Evolutionary conservation across 2,888 invertebrate species (phyloP), one percentile per base, ranked within the genome.

Genomic region (Andricus curvator): DNA sequence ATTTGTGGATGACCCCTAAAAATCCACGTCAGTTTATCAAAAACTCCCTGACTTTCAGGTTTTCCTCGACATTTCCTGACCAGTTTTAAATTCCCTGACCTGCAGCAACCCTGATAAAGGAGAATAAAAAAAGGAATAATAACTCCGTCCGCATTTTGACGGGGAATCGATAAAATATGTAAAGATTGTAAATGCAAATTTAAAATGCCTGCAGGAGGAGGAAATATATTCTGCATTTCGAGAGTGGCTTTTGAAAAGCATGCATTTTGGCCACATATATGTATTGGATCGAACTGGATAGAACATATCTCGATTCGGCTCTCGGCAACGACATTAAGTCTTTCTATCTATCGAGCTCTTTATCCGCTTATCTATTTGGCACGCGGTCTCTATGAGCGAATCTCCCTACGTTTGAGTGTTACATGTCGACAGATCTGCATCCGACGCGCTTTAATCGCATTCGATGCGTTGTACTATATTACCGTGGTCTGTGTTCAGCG

Each of bases 311-410:
- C 60, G 77, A 67, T 67, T 67, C 67, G 44, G 22, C 67, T 77
- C 62, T 68, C 56, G 56, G 60, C 56, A 78, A 78, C 78, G 66
- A 80, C 78, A 74, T 78, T 78, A 80, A 80, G 78, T 78, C 78
- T 78, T 78, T 70, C 70, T 66, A 70, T 78, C 80, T 78, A 80
- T 80, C 78, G 74, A 48, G 65, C 56, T 48, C 81, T 79, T 81
- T 81, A 83, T 79, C 83, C 81, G 81, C 78, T 83, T 81, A 83
- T 81, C 81, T 79, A 68, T 80, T 80, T 77, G 82, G 77, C 80
- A 78, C 76, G 67, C 76, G 76, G 79, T 77, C 65, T 77, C 65
- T 78, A 20, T 15, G 67, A 67, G 67, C 22, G 67, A 44, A 67
- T 67, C 67, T 67, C 41, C 20, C 29, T 79, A 51, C 51, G 20